Conservation (phyloP, 2,888 invertebrate species). For the Microctonus hyperodae region DNA sequence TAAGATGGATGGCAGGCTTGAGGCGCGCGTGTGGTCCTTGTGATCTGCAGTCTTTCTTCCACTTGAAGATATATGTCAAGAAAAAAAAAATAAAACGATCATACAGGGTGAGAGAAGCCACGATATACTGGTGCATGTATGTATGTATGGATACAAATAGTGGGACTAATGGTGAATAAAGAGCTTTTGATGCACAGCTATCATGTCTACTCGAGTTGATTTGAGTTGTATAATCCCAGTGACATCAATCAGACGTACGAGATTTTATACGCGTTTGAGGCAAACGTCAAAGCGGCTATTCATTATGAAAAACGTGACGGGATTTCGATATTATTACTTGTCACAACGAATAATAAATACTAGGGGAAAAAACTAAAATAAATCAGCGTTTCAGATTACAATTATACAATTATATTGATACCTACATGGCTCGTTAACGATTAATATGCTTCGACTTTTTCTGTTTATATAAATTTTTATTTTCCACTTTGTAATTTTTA, state of each 20-base stretch:
- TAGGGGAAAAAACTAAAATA: too few relatives aligned
- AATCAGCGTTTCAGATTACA: not conserved
- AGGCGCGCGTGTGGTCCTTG: slow-evolving; percentile 43
- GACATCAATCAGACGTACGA: slow-evolving; percentile 26
- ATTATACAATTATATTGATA: not conserved
- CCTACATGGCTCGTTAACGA: too few relatives aligned
- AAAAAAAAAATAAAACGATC: slow-evolving; percentile 15
- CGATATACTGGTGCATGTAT: slow-evolving; percentile 7
- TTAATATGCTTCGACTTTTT: too few relatives aligned
- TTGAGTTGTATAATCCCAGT: slow-evolving; percentile 22
- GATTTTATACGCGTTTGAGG: not conserved
- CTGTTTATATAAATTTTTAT: too few relatives aligned
- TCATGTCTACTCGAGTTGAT: slow-evolving; percentile 28
- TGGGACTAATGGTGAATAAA: slow-evolving; percentile 28
- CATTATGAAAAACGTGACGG: not conserved
- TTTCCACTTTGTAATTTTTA: too few relatives aligned
- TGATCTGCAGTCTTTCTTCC: slow-evolving; percentile 35
- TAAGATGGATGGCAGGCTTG: slow-evolving; percentile 54
- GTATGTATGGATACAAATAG: not conserved
- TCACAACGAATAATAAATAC: too few relatives aligned
- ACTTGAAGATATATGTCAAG: slow-evolving; percentile 26
- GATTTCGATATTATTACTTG: not conserved
- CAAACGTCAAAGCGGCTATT: not conserved
- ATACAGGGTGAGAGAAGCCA: slow-evolving; percentile 20
- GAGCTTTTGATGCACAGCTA: slow-evolving; percentile 36